phyloP scores from a whole-genome alignment of 2,888 invertebrate species.

The Ernsta delagoae region DNA sequence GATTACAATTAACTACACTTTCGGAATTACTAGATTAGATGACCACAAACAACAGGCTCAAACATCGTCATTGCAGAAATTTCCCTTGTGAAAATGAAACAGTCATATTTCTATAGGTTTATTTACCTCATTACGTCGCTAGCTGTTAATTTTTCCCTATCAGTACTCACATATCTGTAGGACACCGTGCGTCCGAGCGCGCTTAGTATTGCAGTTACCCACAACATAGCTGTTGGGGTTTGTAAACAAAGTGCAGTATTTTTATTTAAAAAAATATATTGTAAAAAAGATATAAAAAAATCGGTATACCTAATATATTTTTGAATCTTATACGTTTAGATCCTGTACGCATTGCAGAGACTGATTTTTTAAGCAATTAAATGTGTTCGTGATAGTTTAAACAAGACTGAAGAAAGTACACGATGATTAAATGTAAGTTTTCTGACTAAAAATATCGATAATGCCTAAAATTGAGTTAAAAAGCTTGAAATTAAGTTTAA shows the following conservation, averaged over 20 bases:
- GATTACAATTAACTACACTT: too few species aligned
- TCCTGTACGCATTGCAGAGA: too few species aligned
- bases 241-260: background rate
- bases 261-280: background rate
- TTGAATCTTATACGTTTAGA: too few species aligned
- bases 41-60: background rate
- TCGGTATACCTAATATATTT: too few species aligned
- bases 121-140: conserved; percentile 16
- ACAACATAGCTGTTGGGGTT: background rate
- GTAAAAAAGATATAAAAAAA: too few species aligned
- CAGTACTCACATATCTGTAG: conserved; percentile 14
- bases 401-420: background rate
- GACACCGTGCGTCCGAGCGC: conserved; percentile 1
- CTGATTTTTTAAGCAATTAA: too few species aligned
- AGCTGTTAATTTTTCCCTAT: conserved; percentile 21
- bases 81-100: background rate
- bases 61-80: background rate
- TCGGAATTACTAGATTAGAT: too few species aligned
- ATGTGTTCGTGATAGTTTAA: too few species aligned
- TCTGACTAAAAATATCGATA: background rate
- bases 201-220: conserved; percentile 14
- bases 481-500: too few species aligned
- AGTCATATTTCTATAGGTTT: background rate
- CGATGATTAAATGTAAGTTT: conserved; percentile 39
- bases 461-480: too few species aligned